Evolutionary conservation across 2,113 vertebrate species (phyloP).

Genomic region (Oenanthe oenanthe): DNA sequence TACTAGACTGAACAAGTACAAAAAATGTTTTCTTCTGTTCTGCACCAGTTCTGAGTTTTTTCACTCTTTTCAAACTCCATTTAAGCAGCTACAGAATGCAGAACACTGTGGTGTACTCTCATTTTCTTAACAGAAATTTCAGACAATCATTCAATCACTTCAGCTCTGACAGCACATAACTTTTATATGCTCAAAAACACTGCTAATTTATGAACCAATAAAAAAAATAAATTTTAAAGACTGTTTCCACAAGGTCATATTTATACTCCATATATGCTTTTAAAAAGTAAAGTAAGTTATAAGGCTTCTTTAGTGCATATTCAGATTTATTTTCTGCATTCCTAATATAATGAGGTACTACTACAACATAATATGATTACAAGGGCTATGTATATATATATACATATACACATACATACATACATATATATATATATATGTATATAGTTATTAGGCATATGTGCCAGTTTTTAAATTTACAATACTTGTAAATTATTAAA

Average conservation of each 20-base stretch:
- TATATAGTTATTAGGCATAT: not conserved
- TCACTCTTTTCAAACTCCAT: not conserved
- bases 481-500: not conserved
- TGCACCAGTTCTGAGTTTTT: not conserved
- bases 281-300: not conserved
- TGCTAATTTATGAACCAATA: not conserved
- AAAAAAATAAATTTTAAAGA: not conserved
- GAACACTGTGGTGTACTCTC: not conserved
- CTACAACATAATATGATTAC: accelerated
- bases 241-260: not conserved
- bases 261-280: accelerated
- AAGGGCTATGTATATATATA: too few species aligned
- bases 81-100: not conserved
- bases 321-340: not conserved
- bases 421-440: too few species aligned
- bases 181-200: not conserved
- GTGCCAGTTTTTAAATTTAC: not conserved
- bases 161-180: not conserved
- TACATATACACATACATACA: too few species aligned
- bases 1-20: accelerated
- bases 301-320: not conserved
- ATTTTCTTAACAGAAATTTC: not conserved
- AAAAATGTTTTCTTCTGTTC: not conserved
- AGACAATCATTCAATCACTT: not conserved
- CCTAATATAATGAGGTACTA: not conserved